Evolutionary conservation across 2,888 invertebrate species (phyloP).

Genomic region (Anoncus sp.): DNA sequence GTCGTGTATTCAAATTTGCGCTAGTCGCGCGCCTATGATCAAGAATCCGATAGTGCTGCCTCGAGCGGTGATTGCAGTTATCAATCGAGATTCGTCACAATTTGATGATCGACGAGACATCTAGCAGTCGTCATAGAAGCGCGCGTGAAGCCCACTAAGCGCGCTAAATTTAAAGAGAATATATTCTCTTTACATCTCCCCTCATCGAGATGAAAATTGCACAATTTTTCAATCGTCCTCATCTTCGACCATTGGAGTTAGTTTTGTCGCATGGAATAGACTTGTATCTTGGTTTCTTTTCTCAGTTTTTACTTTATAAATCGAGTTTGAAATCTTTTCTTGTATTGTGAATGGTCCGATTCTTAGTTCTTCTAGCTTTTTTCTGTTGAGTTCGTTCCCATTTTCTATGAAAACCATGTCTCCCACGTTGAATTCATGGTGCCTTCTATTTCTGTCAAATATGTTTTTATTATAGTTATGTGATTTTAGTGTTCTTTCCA

Average conservation of each 20-base stretch:
- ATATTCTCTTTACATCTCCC: constrained; percentile 38
- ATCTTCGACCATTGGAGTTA: constrained; percentile 26
- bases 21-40: too few relatives aligned
- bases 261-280: constrained; percentile 55
- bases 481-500: constrained; percentile 68
- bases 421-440: constrained; percentile 70
- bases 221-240: constrained; percentile 38
- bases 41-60: too few relatives aligned
- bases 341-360: constrained; percentile 69
- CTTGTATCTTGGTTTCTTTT: constrained; percentile 51
- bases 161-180: not conserved
- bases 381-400: constrained; percentile 73
- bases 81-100: too few relatives aligned
- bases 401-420: constrained; percentile 74
- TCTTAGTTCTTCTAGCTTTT: constrained; percentile 72
- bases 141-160: too few relatives aligned
- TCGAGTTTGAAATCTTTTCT: constrained; percentile 70
- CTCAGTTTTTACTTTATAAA: constrained; percentile 62
- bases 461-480: constrained; percentile 71
- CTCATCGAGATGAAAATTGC: constrained; percentile 36
- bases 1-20: too few relatives aligned
- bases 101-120: too few relatives aligned
- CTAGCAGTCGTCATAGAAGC: too few relatives aligned
- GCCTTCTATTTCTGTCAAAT: constrained; percentile 70
- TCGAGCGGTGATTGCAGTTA: too few relatives aligned